These are phyloP conservation scores for Leucophora obtusa DNA, from an alignment of 2,888 invertebrate species.

Conservation along the genomic window DNA sequence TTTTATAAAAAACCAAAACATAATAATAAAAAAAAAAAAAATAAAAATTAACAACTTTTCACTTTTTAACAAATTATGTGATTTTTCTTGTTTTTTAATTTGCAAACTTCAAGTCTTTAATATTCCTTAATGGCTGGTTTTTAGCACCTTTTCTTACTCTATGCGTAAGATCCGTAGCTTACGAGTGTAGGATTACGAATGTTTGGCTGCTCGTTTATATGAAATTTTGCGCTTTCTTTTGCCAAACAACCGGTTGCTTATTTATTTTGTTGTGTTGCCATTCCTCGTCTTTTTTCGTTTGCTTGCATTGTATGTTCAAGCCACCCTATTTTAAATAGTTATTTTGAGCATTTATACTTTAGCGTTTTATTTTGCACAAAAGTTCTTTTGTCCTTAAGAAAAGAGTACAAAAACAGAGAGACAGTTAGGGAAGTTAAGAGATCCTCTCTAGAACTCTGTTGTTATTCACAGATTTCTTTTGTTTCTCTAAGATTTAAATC, in stretches of 20 bases:
- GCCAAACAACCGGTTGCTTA: conserved; percentile 53
- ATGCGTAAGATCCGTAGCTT: conserved; percentile 25
- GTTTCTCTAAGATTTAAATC: neutral
- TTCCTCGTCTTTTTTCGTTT: conserved; percentile 2
- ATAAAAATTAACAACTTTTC: neutral
- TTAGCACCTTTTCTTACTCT: neutral
- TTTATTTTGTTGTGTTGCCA: conserved; percentile 8
- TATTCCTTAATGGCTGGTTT: neutral
- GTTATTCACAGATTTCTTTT: neutral
- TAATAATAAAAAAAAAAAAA: neutral
- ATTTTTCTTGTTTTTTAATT: neutral
- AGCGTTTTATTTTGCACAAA: conserved; percentile 1
- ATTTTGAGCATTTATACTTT: neutral
- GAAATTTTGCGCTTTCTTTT: conserved; percentile 39
- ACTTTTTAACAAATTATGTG: neutral
- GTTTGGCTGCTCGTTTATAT: conserved; percentile 11
- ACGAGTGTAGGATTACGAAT: conserved; percentile 35
- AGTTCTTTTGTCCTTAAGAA: neutral
- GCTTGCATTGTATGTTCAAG: neutral
- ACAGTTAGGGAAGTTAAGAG: neutral
- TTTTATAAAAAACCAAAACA: neutral
- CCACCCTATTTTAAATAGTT: conserved; percentile 23
- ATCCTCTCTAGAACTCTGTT: neutral
- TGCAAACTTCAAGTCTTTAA: neutral
- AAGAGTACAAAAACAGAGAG: neutral